Evolutionary conservation across 2,113 vertebrate species (phyloP).

Genomic region (Osmerus eperlanus): DNA sequence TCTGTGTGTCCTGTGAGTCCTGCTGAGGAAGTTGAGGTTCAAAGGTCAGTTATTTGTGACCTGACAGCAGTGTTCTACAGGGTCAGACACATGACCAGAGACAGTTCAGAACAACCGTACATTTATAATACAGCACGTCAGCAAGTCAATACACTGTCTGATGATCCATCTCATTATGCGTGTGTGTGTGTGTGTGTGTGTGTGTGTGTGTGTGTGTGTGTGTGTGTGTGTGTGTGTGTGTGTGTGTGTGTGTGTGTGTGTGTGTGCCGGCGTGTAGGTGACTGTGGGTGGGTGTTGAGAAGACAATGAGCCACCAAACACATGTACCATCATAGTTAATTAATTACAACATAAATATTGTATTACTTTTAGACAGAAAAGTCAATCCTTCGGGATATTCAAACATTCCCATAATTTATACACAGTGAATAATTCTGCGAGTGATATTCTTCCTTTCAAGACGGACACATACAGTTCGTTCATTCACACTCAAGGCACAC

Average conservation of each 20-base stretch:
- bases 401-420: constrained; percentile 30
- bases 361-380: constrained; percentile 39
- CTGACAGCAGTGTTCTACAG: constrained; percentile 13
- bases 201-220: no score
- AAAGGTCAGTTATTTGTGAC: constrained; percentile 34
- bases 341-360: constrained; percentile 32
- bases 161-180: not conserved
- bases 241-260: constrained; percentile 24
- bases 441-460: no score
- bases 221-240: constrained; percentile 20
- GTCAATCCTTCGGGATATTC: constrained; percentile 6
- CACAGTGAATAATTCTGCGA: constrained; percentile 16
- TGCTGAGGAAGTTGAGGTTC: constrained; percentile 31
- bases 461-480: no score
- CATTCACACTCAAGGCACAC: no score
- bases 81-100: constrained; percentile 26
- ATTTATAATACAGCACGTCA: not conserved
- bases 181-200: not conserved
- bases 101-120: constrained; percentile 25
- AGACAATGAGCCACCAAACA: constrained; percentile 3
- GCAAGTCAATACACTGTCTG: not conserved
- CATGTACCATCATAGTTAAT: constrained; percentile 32
- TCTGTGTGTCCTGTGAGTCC: constrained; percentile 22
- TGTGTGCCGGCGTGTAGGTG: no score
- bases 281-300: no score